phyloP scores from a whole-genome alignment of 2,888 invertebrate genomes.

The Stenoptilia bipunctidactyla region DNA sequence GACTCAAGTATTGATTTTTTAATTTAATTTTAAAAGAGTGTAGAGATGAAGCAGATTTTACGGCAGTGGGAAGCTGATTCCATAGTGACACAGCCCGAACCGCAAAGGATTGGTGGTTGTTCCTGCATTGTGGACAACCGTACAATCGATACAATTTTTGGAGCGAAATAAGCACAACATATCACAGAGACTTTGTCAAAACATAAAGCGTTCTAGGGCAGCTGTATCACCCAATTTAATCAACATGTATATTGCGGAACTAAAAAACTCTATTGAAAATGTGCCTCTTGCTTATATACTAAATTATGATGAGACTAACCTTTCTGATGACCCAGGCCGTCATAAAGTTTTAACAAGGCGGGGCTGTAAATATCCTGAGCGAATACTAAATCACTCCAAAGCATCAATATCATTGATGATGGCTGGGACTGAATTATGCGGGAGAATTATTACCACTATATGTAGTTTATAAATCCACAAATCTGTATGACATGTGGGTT shows the following conservation, averaged over 20 bases:
- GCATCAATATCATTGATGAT: conserved; percentile 29
- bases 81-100: too few species aligned
- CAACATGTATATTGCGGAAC: conserved; percentile 13
- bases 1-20: too few species aligned
- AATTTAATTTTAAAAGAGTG: too few species aligned
- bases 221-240: conserved; percentile 14
- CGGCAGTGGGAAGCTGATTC: too few species aligned
- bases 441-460: conserved; percentile 31
- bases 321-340: conserved; percentile 11
- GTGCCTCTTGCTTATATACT: conserved; percentile 7
- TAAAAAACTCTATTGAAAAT: conserved; percentile 10
- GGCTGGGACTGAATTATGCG: conserved; percentile 25
- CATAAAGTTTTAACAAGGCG: conserved; percentile 8
- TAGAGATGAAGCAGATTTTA: too few species aligned
- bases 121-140: too few species aligned
- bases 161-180: conserved; percentile 17
- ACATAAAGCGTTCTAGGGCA: conserved; percentile 19
- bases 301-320: conserved; percentile 13
- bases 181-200: conserved; percentile 17
- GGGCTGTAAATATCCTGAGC: conserved; percentile 6
- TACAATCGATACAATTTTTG: too few species aligned
- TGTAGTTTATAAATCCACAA: conserved; percentile 35
- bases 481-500: conserved; percentile 32
- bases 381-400: conserved; percentile 3
- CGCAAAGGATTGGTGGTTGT: too few species aligned